phyloP scores from a whole-genome alignment of 2,113 vertebrate species.

The Lates calcarifer region DNA sequence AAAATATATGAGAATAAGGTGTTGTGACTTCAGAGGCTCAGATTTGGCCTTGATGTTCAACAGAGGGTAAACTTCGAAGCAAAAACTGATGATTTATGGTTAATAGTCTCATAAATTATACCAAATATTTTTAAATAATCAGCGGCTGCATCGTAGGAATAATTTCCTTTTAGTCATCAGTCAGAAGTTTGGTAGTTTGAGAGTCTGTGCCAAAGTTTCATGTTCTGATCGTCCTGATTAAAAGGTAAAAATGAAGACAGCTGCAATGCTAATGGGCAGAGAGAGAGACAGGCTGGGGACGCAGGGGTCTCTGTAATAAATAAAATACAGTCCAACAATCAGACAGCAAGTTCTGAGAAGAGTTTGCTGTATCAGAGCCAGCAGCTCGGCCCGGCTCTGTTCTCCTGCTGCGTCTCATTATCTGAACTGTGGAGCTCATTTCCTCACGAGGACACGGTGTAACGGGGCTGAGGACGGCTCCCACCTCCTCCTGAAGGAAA shows the following conservation, averaged over 20 bases:
- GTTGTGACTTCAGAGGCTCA: not conserved
- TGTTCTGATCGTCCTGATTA: slow-evolving; percentile 3
- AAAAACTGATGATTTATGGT: too few relatives aligned
- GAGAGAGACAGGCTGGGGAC: not conserved
- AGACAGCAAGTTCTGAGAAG: not conserved
- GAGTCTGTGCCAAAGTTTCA: not conserved
- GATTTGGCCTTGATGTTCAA: not conserved
- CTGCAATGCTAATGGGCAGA: not conserved
- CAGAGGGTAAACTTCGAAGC: not conserved
- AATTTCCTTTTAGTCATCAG: not conserved
- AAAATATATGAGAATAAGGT: not conserved
- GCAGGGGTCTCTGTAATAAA: slow-evolving; percentile 1
- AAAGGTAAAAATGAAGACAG: not conserved
- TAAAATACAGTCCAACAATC: not conserved
- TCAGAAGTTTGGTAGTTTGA: not conserved
- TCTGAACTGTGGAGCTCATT: slow-evolving; percentile 48
- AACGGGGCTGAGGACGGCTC: slow-evolving; percentile 26
- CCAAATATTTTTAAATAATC: too few relatives aligned
- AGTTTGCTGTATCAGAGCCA: slow-evolving; percentile 20
- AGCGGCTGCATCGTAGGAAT: not conserved
- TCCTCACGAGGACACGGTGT: slow-evolving; percentile 18
- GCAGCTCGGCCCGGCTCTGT: not conserved
- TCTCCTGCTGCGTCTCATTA: slow-evolving; percentile 60
- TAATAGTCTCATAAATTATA: too few relatives aligned
- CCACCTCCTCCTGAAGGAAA: slow-evolving; percentile 24